Evolutionary conservation across 2,888 invertebrate species (phyloP).

Genomic region (Therioaphis trifolii): DNA sequence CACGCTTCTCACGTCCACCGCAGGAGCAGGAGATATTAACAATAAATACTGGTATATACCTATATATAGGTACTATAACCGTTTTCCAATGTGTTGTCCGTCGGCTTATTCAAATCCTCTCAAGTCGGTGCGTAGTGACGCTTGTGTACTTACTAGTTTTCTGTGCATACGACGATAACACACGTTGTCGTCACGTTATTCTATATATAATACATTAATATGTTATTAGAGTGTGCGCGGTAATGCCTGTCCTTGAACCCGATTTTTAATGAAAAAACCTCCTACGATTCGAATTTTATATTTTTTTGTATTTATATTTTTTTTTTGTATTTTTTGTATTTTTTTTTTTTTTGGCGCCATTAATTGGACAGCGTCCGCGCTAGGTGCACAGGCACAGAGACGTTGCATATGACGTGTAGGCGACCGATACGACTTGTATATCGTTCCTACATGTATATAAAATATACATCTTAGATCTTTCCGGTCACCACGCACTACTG

Average conservation of each 20-base stretch:
- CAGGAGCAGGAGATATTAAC: constrained; percentile 34
- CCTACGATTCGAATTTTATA: constrained; percentile 25
- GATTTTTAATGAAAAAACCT: constrained; percentile 46
- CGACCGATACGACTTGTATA: neutral
- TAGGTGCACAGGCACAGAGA: too few species aligned
- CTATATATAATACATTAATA: neutral
- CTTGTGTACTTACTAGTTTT: constrained; percentile 2
- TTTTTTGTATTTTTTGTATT: neutral
- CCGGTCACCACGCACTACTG: constrained; percentile 58
- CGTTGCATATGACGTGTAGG: constrained; percentile 26
- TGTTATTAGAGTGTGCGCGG: neutral
- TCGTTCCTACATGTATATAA: neutral
- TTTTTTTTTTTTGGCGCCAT: constrained; percentile 42
- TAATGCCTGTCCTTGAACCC: constrained; percentile 11
- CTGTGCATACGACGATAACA: neutral
- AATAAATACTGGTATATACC: neutral
- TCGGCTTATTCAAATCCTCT: constrained; percentile 15
- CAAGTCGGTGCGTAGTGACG: neutral
- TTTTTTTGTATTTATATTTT: neutral
- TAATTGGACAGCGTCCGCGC: constrained; percentile 11
- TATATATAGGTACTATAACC: neutral
- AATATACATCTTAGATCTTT: constrained; percentile 47
- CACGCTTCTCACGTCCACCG: constrained; percentile 28
- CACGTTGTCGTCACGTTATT: constrained; percentile 34
- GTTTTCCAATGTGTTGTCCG: neutral